Conservation (phyloP, 2,888 invertebrate species). For the Serripes groenlandicus region DNA sequence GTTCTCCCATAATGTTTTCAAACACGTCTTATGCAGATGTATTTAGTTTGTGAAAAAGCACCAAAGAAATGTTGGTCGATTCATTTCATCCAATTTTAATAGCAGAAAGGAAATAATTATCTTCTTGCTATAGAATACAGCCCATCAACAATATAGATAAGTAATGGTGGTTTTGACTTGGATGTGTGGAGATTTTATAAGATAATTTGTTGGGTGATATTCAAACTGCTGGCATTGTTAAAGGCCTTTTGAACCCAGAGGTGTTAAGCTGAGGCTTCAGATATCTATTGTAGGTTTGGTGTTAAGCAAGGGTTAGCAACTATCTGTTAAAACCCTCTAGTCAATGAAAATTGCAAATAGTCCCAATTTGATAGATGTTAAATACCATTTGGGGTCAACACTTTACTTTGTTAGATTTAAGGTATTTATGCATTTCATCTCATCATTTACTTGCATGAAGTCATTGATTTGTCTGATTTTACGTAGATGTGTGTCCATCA, state of each 20-base stretch:
- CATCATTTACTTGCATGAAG: neutral
- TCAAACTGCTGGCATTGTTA: slow-evolving; percentile 15
- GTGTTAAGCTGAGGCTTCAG: slow-evolving; percentile 51
- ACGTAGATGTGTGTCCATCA: too few species aligned
- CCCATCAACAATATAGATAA: too few species aligned
- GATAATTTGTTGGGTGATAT: neutral
- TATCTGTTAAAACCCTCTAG: slow-evolving; percentile 21
- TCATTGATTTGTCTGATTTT: too few species aligned
- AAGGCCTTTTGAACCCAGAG: slow-evolving; percentile 61
- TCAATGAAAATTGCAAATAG: slow-evolving; percentile 26
- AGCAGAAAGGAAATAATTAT: too few species aligned
- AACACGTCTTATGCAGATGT: too few species aligned
- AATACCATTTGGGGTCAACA: slow-evolving; percentile 13
- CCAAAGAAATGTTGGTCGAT: too few species aligned
- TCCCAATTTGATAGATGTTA: slow-evolving; percentile 21
- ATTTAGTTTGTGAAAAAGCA: too few species aligned
- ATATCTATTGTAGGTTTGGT: slow-evolving; percentile 34
- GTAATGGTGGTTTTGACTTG: too few species aligned
- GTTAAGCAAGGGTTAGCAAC: slow-evolving; percentile 19
- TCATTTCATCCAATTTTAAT: too few species aligned
- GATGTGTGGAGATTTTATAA: slow-evolving; percentile 1
- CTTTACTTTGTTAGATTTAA: neutral
- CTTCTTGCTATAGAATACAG: too few species aligned
- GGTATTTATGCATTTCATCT: neutral
- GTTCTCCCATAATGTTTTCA: neutral